Base-by-base conservation (phyloP, 1,140 invertebrate genomes). In the Plectrocnemia conspersa region DNA sequence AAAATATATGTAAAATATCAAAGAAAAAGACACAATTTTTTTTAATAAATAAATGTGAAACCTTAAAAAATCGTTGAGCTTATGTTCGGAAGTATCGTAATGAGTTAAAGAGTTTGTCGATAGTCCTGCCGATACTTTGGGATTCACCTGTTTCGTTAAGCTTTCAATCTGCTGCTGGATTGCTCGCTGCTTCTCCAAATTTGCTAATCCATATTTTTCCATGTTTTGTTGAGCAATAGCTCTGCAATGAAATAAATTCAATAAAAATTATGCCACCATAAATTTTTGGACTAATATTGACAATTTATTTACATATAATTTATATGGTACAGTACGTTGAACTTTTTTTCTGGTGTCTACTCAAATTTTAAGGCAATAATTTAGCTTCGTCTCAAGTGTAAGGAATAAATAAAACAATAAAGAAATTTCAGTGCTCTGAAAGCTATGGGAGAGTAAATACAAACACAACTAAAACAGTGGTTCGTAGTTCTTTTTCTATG, bases 151-250 rank as follows among this genome's bases (percentile, higher is more conserved):
- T 33, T 61, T 54, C 7, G 23, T 55, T 52, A 61, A 19, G 18
- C 45, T 71, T 55, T 73, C 71, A 13, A 77, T 62, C 46, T 61
- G 59, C 27, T 78, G 75, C 44, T 77, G 75, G 9, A 73, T 65
- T 0, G 70, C 68, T 0, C 77, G 67, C 58, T 79, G 77, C 58
- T 79, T 78, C 54, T 79, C 77, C 53, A 79, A 59, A 45, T 75
- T 72, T 1, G 74, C 74, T 13, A 73, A 53, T 58, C 75, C 76
- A 11, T 78, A 71, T 61, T 79, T 79, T 45, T 79, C 77, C 11
- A 79, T 64, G 52, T 76, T 79, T 58, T 79, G 77, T 59, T 79
- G 77, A 16, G 76, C 77, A 11, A 78, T 71, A 3, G 75, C 76
- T 13, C 77, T 62, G 27, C 10, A 59, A 59, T 21, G 4, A 21